A percentile compares a stretch with the other conserved stretches of the same genome.
phyloP scores from a whole-genome alignment of 2,888 invertebrate genomes.

The Schizotus pectinicornis region DNA sequence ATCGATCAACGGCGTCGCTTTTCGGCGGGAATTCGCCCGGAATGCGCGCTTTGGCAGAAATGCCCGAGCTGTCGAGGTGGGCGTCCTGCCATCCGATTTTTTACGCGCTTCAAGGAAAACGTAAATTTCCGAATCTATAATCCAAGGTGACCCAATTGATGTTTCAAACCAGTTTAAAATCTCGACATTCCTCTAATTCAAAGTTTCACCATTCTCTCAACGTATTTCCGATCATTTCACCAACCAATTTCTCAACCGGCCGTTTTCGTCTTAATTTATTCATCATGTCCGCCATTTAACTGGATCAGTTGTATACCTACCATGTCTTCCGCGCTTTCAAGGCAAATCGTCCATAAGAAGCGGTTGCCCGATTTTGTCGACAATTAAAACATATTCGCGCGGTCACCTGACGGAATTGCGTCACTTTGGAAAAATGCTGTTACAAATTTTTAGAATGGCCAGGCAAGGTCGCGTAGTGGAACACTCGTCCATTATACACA shows the following conservation, averaged over 20 bases:
- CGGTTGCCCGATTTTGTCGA: not conserved
- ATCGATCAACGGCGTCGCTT: too few species aligned
- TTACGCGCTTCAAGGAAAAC: slow-evolving; percentile 10
- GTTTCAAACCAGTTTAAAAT: too few species aligned
- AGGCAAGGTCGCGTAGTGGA: slow-evolving; percentile 8
- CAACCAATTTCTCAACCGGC: slow-evolving; percentile 1
- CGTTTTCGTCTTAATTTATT: slow-evolving; percentile 4
- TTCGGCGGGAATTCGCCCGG: too few species aligned
- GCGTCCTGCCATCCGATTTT: too few species aligned
- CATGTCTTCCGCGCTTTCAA: too few species aligned
- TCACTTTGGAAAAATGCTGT: slow-evolving; percentile 30
- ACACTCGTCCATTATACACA: slow-evolving; percentile 2
- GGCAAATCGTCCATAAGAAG: not conserved
- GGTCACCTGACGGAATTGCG: slow-evolving; percentile 13
- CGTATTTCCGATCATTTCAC: slow-evolving; percentile 3
- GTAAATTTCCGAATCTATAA: slow-evolving; percentile 20
- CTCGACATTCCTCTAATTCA: too few species aligned
- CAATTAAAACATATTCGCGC: not conserved
- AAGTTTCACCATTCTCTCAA: too few species aligned
- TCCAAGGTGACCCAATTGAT: not conserved
- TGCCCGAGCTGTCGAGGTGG: too few species aligned
- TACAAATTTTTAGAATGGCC: slow-evolving; percentile 29
- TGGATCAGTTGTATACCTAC: too few species aligned
- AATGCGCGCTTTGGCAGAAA: too few species aligned
- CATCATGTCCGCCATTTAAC: not conserved